Evolutionary conservation across 2,113 vertebrate species (phyloP).

Genomic region (Mesocricetus auratus): DNA sequence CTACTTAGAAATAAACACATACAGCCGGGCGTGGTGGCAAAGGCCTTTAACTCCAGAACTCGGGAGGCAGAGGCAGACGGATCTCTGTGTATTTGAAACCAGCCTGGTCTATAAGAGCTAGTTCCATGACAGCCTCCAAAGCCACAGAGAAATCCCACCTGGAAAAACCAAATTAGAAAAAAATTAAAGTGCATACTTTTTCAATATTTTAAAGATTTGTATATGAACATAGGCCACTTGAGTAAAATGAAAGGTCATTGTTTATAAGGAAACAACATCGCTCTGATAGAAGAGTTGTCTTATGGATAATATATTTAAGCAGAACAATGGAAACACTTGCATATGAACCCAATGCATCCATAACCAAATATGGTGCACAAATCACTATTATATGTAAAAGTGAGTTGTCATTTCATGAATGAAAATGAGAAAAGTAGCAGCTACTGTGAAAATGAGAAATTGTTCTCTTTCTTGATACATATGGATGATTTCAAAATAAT

Average conservation of each 20-base stretch:
- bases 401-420: not conserved
- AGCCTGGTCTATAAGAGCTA: too few relatives aligned
- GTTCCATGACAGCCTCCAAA: too few relatives aligned
- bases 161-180: too few relatives aligned
- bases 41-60: too few relatives aligned
- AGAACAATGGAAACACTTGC: not conserved
- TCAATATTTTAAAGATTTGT: not conserved
- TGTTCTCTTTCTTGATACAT: not conserved
- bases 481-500: not conserved
- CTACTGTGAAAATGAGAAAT: not conserved
- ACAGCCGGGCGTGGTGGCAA: too few relatives aligned
- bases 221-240: too few relatives aligned
- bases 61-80: too few relatives aligned
- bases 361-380: not conserved
- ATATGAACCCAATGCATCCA: not conserved
- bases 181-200: not conserved
- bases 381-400: not conserved
- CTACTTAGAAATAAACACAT: not conserved
- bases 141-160: too few relatives aligned
- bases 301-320: not conserved
- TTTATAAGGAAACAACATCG: not conserved
- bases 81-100: too few relatives aligned
- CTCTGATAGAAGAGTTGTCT: not conserved
- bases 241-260: not conserved
- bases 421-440: not conserved